Conservation (phyloP, 2,797 vertebrate species). For the Pristis pectinata region DNA sequence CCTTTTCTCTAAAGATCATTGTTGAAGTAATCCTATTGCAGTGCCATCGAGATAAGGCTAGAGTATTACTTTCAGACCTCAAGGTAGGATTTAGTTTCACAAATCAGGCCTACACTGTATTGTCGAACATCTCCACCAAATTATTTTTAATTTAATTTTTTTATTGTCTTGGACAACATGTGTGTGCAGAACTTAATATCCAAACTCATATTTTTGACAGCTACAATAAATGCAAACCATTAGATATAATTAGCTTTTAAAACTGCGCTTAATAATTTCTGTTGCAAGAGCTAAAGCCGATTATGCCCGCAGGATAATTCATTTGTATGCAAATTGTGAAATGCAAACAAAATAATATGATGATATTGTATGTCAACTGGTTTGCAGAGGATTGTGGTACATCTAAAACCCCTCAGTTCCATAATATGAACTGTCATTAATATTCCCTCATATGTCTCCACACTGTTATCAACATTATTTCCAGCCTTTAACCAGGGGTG, state of each 20-base stretch:
- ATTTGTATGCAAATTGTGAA: constrained; percentile 36
- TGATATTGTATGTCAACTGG: constrained; percentile 16
- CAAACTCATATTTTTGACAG: constrained; percentile 32
- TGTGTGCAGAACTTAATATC: constrained; percentile 21
- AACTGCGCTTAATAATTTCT: constrained; percentile 25
- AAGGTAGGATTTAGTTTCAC: constrained; percentile 32
- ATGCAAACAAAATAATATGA: constrained; percentile 18
- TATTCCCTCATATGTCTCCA: constrained; percentile 11
- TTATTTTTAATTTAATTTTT: constrained; percentile 33
- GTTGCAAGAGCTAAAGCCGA: constrained; percentile 13
- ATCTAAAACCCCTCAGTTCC: constrained; percentile 6
- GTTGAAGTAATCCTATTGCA: constrained; percentile 33
- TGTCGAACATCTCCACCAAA: neutral
- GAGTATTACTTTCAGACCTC: constrained; percentile 30
- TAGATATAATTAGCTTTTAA: constrained; percentile 34
- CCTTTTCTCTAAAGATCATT: constrained; percentile 27
- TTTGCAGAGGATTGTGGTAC: neutral
- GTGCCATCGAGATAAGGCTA: constrained; percentile 23
- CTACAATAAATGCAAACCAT: constrained; percentile 33
- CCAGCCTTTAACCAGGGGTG: constrained; percentile 15
- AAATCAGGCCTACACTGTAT: constrained; percentile 8
- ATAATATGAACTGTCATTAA: neutral
- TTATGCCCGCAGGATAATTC: constrained; percentile 24
- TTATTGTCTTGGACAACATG: constrained; percentile 21
- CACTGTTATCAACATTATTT: neutral